Percentiles rank a stretch among this genome's conserved stretches.
Evolutionary conservation across 2,113 vertebrate genomes (phyloP).

Genomic region (Leucopsar rothschildi): DNA sequence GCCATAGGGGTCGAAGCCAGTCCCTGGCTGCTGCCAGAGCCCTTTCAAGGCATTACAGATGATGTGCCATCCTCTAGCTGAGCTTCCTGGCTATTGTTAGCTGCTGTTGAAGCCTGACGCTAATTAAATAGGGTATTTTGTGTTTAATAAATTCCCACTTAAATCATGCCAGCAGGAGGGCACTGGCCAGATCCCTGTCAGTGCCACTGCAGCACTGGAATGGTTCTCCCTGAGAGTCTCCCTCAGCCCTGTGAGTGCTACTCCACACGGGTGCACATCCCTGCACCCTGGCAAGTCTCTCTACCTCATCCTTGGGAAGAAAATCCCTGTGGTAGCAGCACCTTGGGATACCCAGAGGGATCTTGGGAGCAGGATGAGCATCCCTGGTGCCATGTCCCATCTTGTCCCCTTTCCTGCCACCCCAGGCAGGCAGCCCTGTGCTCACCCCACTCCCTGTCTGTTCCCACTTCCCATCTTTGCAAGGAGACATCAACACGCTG

Average conservation of each 20-base stretch:
- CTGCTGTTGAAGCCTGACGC: not conserved
- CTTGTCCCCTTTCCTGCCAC: not conserved
- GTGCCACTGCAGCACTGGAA: not conserved
- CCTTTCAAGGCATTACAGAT: not conserved
- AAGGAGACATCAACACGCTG: accelerated
- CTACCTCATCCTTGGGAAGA: not conserved
- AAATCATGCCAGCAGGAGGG: not conserved
- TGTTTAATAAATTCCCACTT: not conserved
- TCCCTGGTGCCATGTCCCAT: not conserved
- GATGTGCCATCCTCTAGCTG: not conserved
- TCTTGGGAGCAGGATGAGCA: not conserved
- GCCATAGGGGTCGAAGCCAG: accelerated
- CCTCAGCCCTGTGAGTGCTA: not conserved
- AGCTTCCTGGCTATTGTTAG: conserved; percentile 35
- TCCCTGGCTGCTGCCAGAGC: not conserved
- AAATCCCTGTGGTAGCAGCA: not conserved
- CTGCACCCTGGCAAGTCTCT: not conserved
- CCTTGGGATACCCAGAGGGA: not conserved
- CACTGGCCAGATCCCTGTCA: not conserved
- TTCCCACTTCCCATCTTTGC: not conserved
- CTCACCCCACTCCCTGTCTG: not conserved
- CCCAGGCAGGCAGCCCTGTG: not conserved
- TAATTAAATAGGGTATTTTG: conserved; percentile 43
- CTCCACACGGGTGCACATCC: too few relatives aligned
- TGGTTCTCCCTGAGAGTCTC: not conserved